A percentile compares a stretch with the other conserved stretches of the same genome.
Evolutionary conservation across 1,140 invertebrate genomes (phyloP).

Genomic region (Drosophila repleta): DNA sequence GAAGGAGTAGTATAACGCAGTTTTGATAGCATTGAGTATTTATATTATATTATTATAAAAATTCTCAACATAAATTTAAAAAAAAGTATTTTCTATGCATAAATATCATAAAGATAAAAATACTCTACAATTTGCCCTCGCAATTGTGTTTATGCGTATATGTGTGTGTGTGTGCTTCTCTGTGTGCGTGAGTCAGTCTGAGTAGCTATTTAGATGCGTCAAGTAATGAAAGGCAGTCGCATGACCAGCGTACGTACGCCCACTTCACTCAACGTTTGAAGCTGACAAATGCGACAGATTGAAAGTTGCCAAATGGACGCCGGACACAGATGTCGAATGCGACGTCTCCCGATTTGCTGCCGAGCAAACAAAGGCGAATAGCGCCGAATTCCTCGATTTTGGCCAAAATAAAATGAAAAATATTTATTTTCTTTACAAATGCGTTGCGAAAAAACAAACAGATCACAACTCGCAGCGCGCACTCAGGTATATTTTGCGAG

Average conservation of each 20-base stretch:
- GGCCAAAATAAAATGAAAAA: conserved; percentile 23
- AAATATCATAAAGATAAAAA: neutral
- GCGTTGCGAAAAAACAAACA: conserved; percentile 1
- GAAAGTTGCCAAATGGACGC: conserved; percentile 67
- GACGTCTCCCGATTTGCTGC: conserved; percentile 37
- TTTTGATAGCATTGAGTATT: too few relatives aligned
- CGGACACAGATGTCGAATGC: conserved; percentile 37
- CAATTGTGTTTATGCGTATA: neutral
- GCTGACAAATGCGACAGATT: conserved; percentile 75
- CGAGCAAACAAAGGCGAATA: conserved; percentile 41
- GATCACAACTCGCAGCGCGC: neutral
- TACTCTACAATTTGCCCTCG: conserved; percentile 12
- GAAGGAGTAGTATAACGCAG: too few relatives aligned
- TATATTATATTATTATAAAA: too few relatives aligned
- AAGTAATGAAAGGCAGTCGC: conserved; percentile 46
- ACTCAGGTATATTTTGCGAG: neutral
- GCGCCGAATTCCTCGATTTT: conserved; percentile 20
- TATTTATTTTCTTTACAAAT: conserved; percentile 19
- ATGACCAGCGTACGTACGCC: conserved; percentile 59
- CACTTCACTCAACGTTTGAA: conserved; percentile 55
- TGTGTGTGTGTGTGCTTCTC: neutral
- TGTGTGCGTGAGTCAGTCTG: neutral
- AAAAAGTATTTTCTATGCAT: neutral
- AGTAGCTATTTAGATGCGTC: conserved; percentile 36
- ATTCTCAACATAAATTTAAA: too few relatives aligned